Base-by-base conservation (phyloP, 1,140 invertebrate genomes). In the Pseudomyrmex sp. region DNA sequence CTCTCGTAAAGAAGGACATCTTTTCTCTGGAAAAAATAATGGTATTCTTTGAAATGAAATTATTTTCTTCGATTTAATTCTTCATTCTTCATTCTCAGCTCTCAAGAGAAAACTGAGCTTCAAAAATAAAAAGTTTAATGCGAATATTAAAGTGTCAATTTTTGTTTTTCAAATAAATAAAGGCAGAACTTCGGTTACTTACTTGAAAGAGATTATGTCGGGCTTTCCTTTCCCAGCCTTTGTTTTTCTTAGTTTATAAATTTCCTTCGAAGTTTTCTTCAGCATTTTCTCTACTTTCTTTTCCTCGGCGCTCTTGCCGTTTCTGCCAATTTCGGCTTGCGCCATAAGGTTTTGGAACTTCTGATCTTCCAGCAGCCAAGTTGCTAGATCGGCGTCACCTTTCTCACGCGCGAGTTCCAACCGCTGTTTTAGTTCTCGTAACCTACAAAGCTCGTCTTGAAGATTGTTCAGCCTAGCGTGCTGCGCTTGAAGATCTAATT, bases 171-270 rank as follows among this genome's bases (percentile, higher is more conserved):
- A 66, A 66, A 4, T 7, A 48, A 35, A 35, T 35, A 35, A 35
- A 35, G 35, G 35, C 35, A 35, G 35, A 35, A 35, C 35, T 35
- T 5, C 5, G 35, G 1, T 83, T 79, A 96, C 97, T 96, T 94
- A 99, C 98, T 98, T 98, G 94, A 99, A 99, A 23, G 98, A 98
- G 87, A 98, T 97, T 79, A 98, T 95, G 93, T 99, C 98, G 1
- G 98, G 98, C 92, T 98, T 97, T 74, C 97, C 97, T 86, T 97
- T 97, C n/a, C 97, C 97, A 87, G 97, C 97, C 89, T 98, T 97
- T 46, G 97, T 98, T 93, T 97, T 97, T 76, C 98, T 94, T 62
- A 99, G 94, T 87, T 98, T 97, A 92, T 99, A 98, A 82, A 99
- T 98, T 93, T 98, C 98, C 89, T 97, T 96, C 68, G 97, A 97